These are phyloP conservation scores for Cromileptes altivelis DNA, from an alignment of 2,113 vertebrate species.

Conservation along the genomic window DNA sequence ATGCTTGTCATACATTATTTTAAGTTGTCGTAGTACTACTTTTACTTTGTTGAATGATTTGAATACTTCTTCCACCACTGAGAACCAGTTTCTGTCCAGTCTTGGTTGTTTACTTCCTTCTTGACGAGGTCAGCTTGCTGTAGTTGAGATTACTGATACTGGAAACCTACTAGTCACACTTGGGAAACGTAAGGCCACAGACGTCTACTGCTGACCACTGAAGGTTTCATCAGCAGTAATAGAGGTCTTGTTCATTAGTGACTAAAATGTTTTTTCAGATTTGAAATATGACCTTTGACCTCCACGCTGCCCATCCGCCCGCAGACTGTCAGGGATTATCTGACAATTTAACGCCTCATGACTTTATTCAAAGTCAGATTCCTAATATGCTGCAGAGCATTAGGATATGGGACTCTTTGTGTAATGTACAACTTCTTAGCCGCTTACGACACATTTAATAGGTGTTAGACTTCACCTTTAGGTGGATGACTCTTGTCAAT, in stretches of 20 bases:
- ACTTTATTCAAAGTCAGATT: too few species aligned
- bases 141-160: not conserved
- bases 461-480: conserved; percentile 70
- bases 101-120: not conserved
- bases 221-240: too few species aligned
- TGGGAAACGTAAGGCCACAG: too few species aligned
- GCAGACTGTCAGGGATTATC: too few species aligned
- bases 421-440: conserved; percentile 69
- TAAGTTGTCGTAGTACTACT: not conserved
- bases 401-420: conserved; percentile 23
- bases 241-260: too few species aligned
- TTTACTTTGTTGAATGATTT: not conserved
- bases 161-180: not conserved
- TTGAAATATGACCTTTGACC: not conserved
- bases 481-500: conserved; percentile 72
- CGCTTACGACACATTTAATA: conserved; percentile 64
- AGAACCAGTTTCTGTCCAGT: not conserved
- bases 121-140: not conserved
- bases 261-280: not conserved
- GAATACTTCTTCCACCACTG: not conserved
- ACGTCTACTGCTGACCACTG: not conserved
- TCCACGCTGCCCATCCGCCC: too few species aligned
- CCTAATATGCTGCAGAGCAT: not conserved
- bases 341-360: too few species aligned
- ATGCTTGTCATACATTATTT: not conserved